Evolutionary conservation across 2,888 invertebrate genomes (phyloP).

Genomic region (Hirtodrosophila histrioides): DNA sequence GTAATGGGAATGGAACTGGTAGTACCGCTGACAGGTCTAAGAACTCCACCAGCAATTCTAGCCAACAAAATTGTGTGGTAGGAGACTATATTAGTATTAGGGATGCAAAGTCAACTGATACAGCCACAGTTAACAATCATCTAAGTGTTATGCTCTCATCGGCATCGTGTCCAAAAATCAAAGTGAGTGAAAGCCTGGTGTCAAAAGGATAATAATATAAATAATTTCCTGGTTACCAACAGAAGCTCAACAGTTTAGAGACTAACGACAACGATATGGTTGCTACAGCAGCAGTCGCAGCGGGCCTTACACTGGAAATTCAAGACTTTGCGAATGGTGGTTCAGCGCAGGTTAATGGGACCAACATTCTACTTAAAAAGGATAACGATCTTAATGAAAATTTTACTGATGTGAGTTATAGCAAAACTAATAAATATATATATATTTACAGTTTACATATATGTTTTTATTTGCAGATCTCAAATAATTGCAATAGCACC

Average conservation of each 20-base stretch:
- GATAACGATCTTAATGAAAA: conserved; percentile 86
- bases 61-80: conserved; percentile 38
- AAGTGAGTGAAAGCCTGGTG: conserved; percentile 42
- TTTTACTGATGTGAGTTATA: conserved; percentile 91
- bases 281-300: conserved; percentile 30
- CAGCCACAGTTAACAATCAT: conserved; percentile 47
- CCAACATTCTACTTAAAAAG: conserved; percentile 52
- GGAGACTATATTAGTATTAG: conserved; percentile 41
- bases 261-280: conserved; percentile 30
- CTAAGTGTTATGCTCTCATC: conserved; percentile 42
- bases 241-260: conserved; percentile 58
- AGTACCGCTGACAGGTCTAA: conserved; percentile 28
- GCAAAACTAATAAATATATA: background rate
- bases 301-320: conserved; percentile 49
- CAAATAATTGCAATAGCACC: conserved; percentile 96
- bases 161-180: conserved; percentile 46
- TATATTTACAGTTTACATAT: conserved; percentile 69
- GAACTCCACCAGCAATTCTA: conserved; percentile 33
- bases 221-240: background rate
- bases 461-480: conserved; percentile 88
- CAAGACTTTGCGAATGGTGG: conserved; percentile 47
- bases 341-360: conserved; percentile 52
- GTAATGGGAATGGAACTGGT: conserved; percentile 27
- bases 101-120: conserved; percentile 44
- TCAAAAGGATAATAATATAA: background rate